Evolutionary conservation across 2,888 invertebrate genomes (phyloP), one percentile per base, ranked within the genome.

Genomic region (Frankliniella fusca): DNA sequence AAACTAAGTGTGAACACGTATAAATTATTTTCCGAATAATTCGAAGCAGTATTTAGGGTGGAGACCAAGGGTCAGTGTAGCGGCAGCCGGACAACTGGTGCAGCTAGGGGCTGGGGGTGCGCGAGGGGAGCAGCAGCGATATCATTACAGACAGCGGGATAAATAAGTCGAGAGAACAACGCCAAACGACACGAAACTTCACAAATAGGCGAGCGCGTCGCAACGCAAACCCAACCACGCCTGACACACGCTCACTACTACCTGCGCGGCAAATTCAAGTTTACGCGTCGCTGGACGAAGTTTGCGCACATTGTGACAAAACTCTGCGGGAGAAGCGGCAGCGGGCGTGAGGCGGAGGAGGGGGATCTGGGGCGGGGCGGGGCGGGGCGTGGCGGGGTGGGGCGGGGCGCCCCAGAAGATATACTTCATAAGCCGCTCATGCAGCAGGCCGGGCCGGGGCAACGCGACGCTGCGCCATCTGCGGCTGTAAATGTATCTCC

Each of bases 301-400:
- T 76, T 76, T 23, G 70, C 70, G 27, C 70, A 76, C 70, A 11
- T 76, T 76, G 70, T 76, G 70, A 76, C 70, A 76, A 23, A 76
- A 27, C 27, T n/a, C n/a, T n/a, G n/a, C n/a, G n/a, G n/a, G n/a
- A 23, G 27, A 12, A 61, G 20, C 61, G 61, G 12, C 61, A n/a
- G 20, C 61, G 0, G 61, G 61, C 20, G 61, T 15, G 61, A n/a
- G 15, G n/a, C n/a, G n/a, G n/a, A n/a, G 12, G 15, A 15, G 50
- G 50, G 50, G 50, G 50, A 50, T n/a, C 10, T 9, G 50, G 50
- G 15, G 50, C 15, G 54, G 54, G 54, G 54, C 2, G 54, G 54
- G 3, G 54, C 10, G 54, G 54, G 7, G n/a, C 2, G 54, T 20
- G 54, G 54, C 54, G 54, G 54, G 15, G 54, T 54, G 15, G 15